These are phyloP conservation scores for Eupithecia vulgata DNA, from an alignment of 2,888 invertebrate species.

Conservation along the genomic window DNA sequence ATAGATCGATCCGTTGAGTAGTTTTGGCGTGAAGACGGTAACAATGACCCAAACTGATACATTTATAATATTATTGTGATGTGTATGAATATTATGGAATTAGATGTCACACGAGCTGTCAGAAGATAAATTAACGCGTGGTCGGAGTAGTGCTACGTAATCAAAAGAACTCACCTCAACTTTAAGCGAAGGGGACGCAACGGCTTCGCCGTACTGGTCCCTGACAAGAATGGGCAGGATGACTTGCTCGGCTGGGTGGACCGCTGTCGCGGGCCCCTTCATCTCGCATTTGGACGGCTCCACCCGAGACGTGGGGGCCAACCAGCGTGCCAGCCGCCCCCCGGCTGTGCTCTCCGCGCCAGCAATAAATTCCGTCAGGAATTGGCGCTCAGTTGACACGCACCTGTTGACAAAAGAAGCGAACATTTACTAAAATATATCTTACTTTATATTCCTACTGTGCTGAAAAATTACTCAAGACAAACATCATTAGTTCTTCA, in stretches of 20 bases:
- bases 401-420: conserved; percentile 82
- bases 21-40: no score
- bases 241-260: conserved; percentile 84
- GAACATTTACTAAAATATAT: not conserved
- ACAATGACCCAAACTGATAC: no score
- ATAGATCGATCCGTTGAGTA: no score
- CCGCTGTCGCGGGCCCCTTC: conserved; percentile 88
- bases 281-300: conserved; percentile 95
- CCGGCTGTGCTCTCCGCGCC: conserved; percentile 94
- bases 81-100: no score
- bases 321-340: conserved; percentile 96
- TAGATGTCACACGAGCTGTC: not conserved
- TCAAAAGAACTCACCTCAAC: conserved; percentile 78
- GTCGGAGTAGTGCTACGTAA: not conserved
- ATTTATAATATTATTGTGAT: no score
- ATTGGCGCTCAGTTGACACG: conserved; percentile 95
- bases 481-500: not conserved
- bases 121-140: not conserved
- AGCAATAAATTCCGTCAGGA: conserved; percentile 95
- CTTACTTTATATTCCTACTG: not conserved
- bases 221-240: conserved; percentile 88
- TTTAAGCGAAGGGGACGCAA: conserved; percentile 92
- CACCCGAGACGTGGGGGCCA: conserved; percentile 95
- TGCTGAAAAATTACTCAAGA: not conserved
- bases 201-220: conserved; percentile 96